phyloP scores from a whole-genome alignment of 2,797 vertebrate species.

The Enteromius thamalakanensis region DNA sequence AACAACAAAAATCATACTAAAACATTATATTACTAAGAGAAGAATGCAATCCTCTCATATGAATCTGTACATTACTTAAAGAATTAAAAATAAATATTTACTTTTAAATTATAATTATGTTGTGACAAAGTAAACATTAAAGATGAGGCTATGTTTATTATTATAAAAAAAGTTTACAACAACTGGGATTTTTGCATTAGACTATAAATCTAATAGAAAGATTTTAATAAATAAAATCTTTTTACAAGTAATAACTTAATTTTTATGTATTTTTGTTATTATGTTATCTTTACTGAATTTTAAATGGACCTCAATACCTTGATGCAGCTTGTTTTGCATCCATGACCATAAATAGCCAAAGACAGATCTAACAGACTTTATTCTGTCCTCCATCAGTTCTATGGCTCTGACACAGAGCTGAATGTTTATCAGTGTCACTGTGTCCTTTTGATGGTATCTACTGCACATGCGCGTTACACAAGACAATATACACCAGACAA shows the following conservation, averaged over 20 bases:
- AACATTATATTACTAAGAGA: background rate
- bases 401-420: background rate
- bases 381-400: background rate
- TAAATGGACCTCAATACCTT: background rate
- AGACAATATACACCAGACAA: background rate
- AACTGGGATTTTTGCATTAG: background rate
- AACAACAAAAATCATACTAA: too few species aligned
- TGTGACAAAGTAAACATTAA: background rate
- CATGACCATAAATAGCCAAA: background rate
- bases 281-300: background rate
- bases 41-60: background rate
- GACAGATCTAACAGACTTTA: background rate
- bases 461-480: constrained; percentile 17
- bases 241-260: background rate
- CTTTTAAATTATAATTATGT: background rate
- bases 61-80: background rate
- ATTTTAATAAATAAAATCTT: background rate
- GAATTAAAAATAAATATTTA: background rate
- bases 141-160: background rate
- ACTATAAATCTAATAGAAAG: background rate
- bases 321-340: background rate
- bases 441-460: constrained; percentile 15
- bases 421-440: constrained; percentile 11
- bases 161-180: background rate
- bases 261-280: background rate